phyloP scores from a whole-genome alignment of 2,888 invertebrate genomes.

The Sthenelais limicola region DNA sequence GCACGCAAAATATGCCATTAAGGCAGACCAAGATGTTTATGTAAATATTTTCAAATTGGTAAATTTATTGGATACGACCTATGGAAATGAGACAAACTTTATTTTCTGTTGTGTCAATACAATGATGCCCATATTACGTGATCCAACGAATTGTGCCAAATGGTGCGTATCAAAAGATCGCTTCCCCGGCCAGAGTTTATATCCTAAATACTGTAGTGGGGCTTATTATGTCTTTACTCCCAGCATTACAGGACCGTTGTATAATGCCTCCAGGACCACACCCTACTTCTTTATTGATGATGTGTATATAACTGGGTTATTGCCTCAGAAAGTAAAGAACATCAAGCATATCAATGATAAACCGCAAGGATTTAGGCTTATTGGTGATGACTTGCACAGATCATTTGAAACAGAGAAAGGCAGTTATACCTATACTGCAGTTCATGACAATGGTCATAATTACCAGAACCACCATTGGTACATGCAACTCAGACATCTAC shows the following conservation, averaged over 20 bases:
- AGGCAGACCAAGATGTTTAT: constrained; percentile 34
- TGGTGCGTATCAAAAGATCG: constrained; percentile 11
- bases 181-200: neutral
- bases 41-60: constrained; percentile 8
- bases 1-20: neutral
- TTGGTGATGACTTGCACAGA: too few relatives aligned
- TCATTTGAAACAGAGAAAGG: too few relatives aligned
- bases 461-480: too few relatives aligned
- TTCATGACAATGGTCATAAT: too few relatives aligned
- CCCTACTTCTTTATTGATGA: constrained; percentile 36
- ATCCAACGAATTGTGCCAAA: constrained; percentile 1
- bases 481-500: too few relatives aligned
- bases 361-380: too few relatives aligned
- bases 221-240: neutral
- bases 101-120: neutral
- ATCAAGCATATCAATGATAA: too few relatives aligned
- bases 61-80: neutral
- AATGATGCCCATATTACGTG: neutral
- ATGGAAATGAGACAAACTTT: neutral
- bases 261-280: neutral
- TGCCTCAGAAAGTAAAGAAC: neutral
- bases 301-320: constrained; percentile 21
- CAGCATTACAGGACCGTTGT: neutral
- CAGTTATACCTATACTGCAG: too few relatives aligned
- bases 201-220: constrained; percentile 23